These are phyloP conservation scores for Potamilus streckersoni DNA, from an alignment of 1,140 invertebrate genomes.

Conservation along the genomic window DNA sequence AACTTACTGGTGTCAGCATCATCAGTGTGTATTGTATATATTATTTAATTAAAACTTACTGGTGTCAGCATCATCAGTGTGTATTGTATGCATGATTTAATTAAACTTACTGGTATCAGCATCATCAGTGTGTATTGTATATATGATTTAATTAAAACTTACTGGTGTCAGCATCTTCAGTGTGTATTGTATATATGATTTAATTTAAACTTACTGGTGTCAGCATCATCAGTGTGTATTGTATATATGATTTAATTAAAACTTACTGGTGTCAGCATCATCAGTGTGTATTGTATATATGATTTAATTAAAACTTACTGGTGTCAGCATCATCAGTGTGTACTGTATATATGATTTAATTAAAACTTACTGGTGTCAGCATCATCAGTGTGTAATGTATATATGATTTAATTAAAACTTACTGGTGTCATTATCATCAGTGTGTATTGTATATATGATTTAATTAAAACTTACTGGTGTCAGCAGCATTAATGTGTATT, in stretches of 20 bases:
- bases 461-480: background rate
- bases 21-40: conserved; percentile 73
- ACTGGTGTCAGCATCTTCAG: too few species aligned
- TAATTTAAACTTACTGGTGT: conserved; percentile 54
- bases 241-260: too few species aligned
- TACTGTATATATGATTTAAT: too few species aligned
- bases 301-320: conserved; percentile 38
- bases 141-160: background rate
- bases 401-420: background rate
- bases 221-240: conserved; percentile 80
- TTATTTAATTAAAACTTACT: background rate
- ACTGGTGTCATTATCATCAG: conserved; percentile 77
- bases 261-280: background rate
- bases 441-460: conserved; percentile 53
- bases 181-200: too few species aligned
- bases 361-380: background rate
- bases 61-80: too few species aligned
- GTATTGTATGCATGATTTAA: too few species aligned
- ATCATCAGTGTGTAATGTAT: too few species aligned
- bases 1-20: conserved; percentile 72
- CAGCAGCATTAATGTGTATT: too few species aligned
- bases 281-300: too few species aligned
- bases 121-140: conserved; percentile 75
- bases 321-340: conserved; percentile 80
- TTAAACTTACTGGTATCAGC: conserved; percentile 69